Base-by-base conservation (phyloP, 2,113 vertebrate genomes). In the Spheniscus mendiculus region DNA sequence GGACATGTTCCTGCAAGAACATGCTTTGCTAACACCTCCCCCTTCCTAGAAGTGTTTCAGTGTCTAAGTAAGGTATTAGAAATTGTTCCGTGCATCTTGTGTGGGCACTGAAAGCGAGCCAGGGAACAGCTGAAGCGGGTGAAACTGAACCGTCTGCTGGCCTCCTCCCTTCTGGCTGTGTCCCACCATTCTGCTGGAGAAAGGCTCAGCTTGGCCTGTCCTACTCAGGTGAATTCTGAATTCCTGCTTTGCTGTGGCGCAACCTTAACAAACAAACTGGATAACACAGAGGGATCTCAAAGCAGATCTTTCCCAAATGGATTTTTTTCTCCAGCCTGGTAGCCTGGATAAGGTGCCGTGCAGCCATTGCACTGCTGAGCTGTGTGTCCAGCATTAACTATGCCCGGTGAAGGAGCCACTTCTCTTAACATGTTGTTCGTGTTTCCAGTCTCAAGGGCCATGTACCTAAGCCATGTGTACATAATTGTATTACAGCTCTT, bases 401-500 rank as follows among this genome's bases (percentile, higher is more conserved):
- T 15, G n/a, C 10, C n/a, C 3, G 0, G 5, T 72, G 27, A 80
- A 85, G 38, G 15, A 82, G 5, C 9, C 2, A 0, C 32, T 61
- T 61, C 30, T 91, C 25, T 61, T 56, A 56, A 42, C 6, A 32
- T 1, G 0, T 21, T 29, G 32, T 22, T 47, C 4, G 0, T 16
- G 25, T 76, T 71, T 87, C 27, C 36, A 32, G 0, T 62, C 62
- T 85, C 69, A 44, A 53, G 12, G 7, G 20, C 10, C 34, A 19
- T 11, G 9, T 29, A 61, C 25, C n/a, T 30, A 82, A 65, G 20
- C 71, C 29, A 66, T 0, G 0, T 9, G 10, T 26, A 38, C 18
- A 11, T 81, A 58, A 72, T 15, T 44, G 13, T 29, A 44, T 55
- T 82, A 12, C 20, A 72, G 47, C 27, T 87, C 42, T 76, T 83